Percentiles rank a stretch among this genome's conserved stretches.
Conservation (phyloP, 2,888 invertebrate genomes). For the Rotaria socialis region DNA sequence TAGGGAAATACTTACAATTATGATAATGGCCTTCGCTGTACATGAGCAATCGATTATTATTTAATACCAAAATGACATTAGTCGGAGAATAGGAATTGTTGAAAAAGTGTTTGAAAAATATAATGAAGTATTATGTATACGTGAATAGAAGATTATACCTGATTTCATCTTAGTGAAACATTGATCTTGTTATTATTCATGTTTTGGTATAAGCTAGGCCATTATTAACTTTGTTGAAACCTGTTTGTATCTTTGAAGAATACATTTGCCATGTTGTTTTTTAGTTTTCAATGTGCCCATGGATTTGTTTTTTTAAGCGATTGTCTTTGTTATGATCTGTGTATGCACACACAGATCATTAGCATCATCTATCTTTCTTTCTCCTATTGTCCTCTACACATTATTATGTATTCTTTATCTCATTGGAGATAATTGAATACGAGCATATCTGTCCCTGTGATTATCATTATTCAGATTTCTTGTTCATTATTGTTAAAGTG, state of each 20-base stretch:
- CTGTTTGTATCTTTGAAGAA: not conserved
- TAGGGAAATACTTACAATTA: constrained; percentile 94
- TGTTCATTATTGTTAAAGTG: too few relatives aligned
- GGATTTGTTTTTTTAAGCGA: not conserved
- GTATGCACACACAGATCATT: too few relatives aligned
- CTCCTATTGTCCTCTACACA: too few relatives aligned
- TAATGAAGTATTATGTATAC: constrained; percentile 52
- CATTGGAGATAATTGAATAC: too few relatives aligned
- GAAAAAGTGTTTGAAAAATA: constrained; percentile 32
- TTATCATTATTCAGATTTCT: too few relatives aligned
- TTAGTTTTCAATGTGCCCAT: too few relatives aligned
- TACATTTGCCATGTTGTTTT: too few relatives aligned
- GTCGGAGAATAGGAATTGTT: not conserved
- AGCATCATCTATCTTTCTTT: too few relatives aligned
- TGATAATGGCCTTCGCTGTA: constrained; percentile 97
- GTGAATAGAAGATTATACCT: constrained; percentile 86
- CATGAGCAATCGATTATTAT: constrained; percentile 79
- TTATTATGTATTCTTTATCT: too few relatives aligned
- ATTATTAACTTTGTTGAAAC: constrained; percentile 79
- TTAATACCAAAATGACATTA: constrained; percentile 26
- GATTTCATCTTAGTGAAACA: constrained; percentile 88
- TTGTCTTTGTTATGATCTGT: not conserved
- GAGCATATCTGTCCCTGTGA: too few relatives aligned
- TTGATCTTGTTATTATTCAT: constrained; percentile 74
- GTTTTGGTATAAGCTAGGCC: constrained; percentile 96